Conservation (phyloP, 2,888 invertebrate genomes). For the Dione vanillae region DNA sequence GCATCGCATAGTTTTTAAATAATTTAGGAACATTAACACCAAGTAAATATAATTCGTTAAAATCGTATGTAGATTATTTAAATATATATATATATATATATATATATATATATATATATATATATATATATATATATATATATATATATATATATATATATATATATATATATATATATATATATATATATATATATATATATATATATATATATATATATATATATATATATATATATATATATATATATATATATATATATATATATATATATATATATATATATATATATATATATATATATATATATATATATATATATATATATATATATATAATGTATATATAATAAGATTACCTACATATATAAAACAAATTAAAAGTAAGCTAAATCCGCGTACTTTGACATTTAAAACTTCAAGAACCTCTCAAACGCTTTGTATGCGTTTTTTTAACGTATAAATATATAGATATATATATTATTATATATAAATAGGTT, state of each 20-base stretch:
- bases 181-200: constrained; percentile 25
- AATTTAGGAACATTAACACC: constrained; percentile 78
- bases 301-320: constrained; percentile 35
- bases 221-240: background rate
- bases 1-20: constrained; percentile 51
- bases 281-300: constrained; percentile 32
- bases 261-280: constrained; percentile 8
- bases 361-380: constrained; percentile 25
- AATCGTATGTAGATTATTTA: constrained; percentile 42
- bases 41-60: constrained; percentile 68
- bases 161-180: constrained; percentile 23
- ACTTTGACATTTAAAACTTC: constrained; percentile 28
- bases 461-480: constrained; percentile 33
- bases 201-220: constrained; percentile 39
- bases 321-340: background rate
- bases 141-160: constrained; percentile 40
- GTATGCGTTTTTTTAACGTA: constrained; percentile 25
- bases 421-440: constrained; percentile 39
- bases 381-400: constrained; percentile 27
- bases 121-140: background rate
- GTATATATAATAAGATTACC: constrained; percentile 35
- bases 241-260: constrained; percentile 42
- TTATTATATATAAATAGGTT: constrained; percentile 22
- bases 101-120: background rate
- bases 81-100: constrained; percentile 39